These are phyloP conservation scores for Zygothrica quintamaculata DNA, from an alignment of 2,888 invertebrate genomes.

Conservation along the genomic window DNA sequence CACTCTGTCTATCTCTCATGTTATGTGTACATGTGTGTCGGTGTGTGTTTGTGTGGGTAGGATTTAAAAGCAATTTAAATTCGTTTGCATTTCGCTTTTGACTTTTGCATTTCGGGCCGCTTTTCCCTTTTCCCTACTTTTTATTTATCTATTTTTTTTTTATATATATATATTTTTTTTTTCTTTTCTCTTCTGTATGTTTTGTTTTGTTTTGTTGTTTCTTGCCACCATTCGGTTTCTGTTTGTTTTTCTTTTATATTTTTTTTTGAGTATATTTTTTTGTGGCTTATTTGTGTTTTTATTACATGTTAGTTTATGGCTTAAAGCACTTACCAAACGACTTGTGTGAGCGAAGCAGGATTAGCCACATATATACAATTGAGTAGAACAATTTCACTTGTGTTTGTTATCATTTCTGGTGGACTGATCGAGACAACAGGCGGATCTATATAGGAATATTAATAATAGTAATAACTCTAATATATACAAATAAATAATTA, in stretches of 20 bases:
- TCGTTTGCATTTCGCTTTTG: conserved; percentile 63
- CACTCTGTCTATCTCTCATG: conserved; percentile 2
- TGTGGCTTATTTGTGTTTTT: conserved; percentile 4
- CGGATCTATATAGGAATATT: conserved; percentile 89
- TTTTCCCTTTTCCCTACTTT: no score
- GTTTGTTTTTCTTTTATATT: conserved; percentile 1
- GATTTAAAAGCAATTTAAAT: conserved; percentile 71
- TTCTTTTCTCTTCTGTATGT: no score
- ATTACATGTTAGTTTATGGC: conserved; percentile 22
- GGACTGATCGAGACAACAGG: conserved; percentile 92
- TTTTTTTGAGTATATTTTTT: conserved; percentile 16
- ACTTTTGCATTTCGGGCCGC: conserved; percentile 53
- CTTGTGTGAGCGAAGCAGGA: conserved; percentile 90
- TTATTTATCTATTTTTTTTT: no score
- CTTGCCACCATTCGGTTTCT: background rate
- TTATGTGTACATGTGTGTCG: background rate
- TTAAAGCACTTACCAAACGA: conserved; percentile 88
- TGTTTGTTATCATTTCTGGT: conserved; percentile 91
- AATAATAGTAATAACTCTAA: no score
- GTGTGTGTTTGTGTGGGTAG: conserved; percentile 46
- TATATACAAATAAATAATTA: conserved; percentile 10
- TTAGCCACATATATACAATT: conserved; percentile 94
- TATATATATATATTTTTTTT: no score
- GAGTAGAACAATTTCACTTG: conserved; percentile 90
- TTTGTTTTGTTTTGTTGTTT: no score